phyloP scores from a whole-genome alignment of 2,113 vertebrate genomes.

The Phasianus colchicus region DNA sequence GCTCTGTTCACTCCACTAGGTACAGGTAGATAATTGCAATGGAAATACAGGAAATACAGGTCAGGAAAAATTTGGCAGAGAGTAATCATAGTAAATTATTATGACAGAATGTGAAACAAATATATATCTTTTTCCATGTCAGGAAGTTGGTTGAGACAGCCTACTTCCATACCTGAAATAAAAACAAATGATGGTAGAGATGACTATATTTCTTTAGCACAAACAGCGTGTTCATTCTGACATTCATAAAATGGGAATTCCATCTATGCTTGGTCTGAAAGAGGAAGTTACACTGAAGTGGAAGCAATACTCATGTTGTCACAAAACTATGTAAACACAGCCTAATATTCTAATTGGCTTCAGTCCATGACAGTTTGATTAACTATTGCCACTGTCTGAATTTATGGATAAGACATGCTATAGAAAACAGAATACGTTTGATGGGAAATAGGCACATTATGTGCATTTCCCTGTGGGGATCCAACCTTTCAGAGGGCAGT shows the following conservation, averaged over 20 bases:
- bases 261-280: neutral
- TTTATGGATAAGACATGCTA: neutral
- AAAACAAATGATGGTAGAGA: conserved; percentile 16
- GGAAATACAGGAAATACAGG: neutral
- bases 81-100: neutral
- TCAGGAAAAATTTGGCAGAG: neutral
- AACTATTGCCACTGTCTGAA: conserved; percentile 4
- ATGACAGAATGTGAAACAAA: neutral
- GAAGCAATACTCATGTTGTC: neutral
- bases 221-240: neutral
- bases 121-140: neutral
- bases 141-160: conserved; percentile 1
- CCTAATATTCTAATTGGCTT: conserved; percentile 5
- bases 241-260: conserved; percentile 6
- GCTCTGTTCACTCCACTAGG: neutral
- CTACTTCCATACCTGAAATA: neutral
- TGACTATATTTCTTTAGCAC: conserved; percentile 11
- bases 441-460: neutral
- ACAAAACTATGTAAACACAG: conserved; percentile 16
- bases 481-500: neutral
- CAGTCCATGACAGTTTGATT: conserved; percentile 1
- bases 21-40: neutral
- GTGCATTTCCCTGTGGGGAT: neutral
- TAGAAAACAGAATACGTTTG: neutral
- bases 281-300: conserved; percentile 21